Base-by-base conservation (phyloP, 2,888 invertebrate genomes). In the Drosophila ustulata region DNA sequence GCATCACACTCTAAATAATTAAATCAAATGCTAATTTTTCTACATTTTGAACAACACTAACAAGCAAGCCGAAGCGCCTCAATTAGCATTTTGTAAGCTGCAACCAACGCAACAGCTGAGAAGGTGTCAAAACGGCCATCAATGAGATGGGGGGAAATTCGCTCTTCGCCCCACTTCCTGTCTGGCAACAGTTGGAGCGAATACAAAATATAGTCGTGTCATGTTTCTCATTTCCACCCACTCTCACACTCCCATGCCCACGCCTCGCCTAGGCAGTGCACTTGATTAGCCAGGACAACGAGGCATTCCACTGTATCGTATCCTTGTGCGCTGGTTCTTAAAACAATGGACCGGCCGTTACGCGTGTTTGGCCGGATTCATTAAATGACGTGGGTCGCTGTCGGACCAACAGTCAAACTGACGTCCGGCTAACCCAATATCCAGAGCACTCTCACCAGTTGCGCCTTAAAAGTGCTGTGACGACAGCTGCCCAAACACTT, bases 231-330 rank as follows among this genome's bases (percentile, higher is more conserved):
- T 52, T 57, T 32, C 30, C 26, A n/a, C 7, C 30, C 30, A 6
- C 30, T 7, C 30, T 7, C 30, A 28, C 28, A 5, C 34, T 9
- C 23, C 28, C 37, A 45, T 37, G n/a, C 53, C 41, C n/a, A 55
- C 39, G 55, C 26, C 56, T 18, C 56, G 74, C 28, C 59, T 23
- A 64, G 74, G 79, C 77, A 71, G 67, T 84, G 80, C 77, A 81
- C 80, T 82, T 80, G 84, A 82, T 84, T 84, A 66, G 75, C 66
- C 69, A 32, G 47, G 65, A 65, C 69, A 68, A 56, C 75, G 64
- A 53, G 67, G 59, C 66, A 50, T 46, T 70, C 52, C 51, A 61
- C 28, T 47, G 18, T 49, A 4, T 52, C 37, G n/a, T 4, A 43
- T 45, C 13, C 32, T 45, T 45, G 37, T 7, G 28, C 23, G 18